A percentile compares a stretch with the other conserved stretches of the same genome.
These are phyloP conservation scores for Pseudobourletiella spinata DNA, from an alignment of 1,140 invertebrate species.

Conservation along the genomic window DNA sequence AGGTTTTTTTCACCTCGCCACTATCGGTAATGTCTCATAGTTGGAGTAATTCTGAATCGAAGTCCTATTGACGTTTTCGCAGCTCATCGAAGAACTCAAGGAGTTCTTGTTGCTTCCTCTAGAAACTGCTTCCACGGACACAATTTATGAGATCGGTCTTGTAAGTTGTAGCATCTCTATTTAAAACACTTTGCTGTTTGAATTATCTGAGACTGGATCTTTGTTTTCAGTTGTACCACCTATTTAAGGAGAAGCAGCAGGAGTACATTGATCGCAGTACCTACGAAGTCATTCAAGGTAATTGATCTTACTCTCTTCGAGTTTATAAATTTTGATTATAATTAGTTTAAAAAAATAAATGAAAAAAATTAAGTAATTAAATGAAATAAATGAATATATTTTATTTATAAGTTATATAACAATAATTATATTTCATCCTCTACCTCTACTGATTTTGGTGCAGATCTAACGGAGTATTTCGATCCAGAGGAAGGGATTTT, in stretches of 20 bases:
- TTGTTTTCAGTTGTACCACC: conserved; percentile 22
- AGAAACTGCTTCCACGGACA: conserved; percentile 8
- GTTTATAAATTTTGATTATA: neutral
- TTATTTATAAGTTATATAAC: neutral
- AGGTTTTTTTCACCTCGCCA: conserved; percentile 12
- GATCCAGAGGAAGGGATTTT: conserved; percentile 31
- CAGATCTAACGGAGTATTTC: conserved; percentile 24
- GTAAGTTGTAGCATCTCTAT: neutral
- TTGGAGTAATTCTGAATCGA: too few species aligned
- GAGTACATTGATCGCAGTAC: conserved; percentile 19
- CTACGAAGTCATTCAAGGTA: conserved; percentile 15
- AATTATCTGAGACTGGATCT: neutral
- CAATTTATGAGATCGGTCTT: conserved; percentile 16
- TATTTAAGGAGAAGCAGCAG: conserved; percentile 23
- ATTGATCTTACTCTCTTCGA: neutral
- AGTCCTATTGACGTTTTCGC: too few species aligned
- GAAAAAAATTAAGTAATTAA: neutral
- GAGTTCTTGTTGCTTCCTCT: conserved; percentile 12
- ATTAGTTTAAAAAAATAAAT: neutral
- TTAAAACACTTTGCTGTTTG: neutral
- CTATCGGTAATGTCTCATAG: too few species aligned
- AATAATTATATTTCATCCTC: neutral
- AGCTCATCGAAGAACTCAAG: conserved; percentile 21
- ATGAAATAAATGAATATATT: neutral
- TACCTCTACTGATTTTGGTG: neutral